Base-by-base conservation (phyloP, 1,140 invertebrate genomes). In the Cryptotermes secundus region DNA sequence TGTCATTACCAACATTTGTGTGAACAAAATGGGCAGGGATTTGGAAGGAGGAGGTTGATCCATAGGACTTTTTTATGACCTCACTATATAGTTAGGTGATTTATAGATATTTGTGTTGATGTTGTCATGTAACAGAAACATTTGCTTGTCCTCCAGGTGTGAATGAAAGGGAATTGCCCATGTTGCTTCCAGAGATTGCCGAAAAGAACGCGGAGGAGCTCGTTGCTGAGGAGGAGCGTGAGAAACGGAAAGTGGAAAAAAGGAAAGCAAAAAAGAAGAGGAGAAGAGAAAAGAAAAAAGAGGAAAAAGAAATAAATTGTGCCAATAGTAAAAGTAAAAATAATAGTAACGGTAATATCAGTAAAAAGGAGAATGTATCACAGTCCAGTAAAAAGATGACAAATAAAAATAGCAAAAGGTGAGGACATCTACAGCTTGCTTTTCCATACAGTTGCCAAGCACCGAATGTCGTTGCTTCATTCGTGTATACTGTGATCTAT, bases 211-310 rank as follows among this genome's bases (percentile, higher is more conserved):
- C 83, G 19, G 42, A 84, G 26, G 83, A 79, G n/a, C 83, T 84
- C 16, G 83, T 84, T 31, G 83, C 83, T 31, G 83, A 84, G 59
- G 83, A 84, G 45, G 83, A 84, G 38, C 34, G 79, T 31, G 45
- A 82, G 42, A 82, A 53, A 45, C 38, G 53, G 81, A 38, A 45
- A 31, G 81, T 31, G 42, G 83, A 84, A 36, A 84, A 84, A 36
- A 36, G 79, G n/a, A 84, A 84, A 36, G 83, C 65, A 26, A 72
- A 84, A 38, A 84, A 84, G 72, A 84, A 72, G 45, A 80, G 79
- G 10, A 12, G 45, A 35, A 80, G 79, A 31, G 59, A 84, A 34
- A 84, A 80, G 35, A 79, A 36, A 31, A 79, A 34, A 36, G 59
- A 79, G 35, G 79, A 45, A n/a, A 84, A 84, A 31, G 38, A 82